Conservation (phyloP, 2,797 vertebrate species). For the Sebastolobus altivelis region DNA sequence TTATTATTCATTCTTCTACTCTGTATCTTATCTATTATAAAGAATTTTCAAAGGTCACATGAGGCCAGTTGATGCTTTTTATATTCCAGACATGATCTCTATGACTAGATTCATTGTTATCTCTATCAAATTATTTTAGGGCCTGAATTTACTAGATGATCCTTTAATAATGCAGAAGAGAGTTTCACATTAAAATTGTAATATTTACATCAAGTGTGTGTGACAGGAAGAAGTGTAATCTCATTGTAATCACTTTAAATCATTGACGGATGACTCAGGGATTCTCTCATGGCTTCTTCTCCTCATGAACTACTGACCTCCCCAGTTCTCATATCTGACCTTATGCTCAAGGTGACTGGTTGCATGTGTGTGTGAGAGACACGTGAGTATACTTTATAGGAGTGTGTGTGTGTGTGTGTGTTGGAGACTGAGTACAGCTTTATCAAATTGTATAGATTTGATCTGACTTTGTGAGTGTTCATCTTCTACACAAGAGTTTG, state of each 20-base stretch:
- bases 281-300: slow-evolving; percentile 28
- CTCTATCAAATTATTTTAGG: not conserved
- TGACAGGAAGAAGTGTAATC: slow-evolving; percentile 16
- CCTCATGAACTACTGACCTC: slow-evolving; percentile 71
- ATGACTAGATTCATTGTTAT: not conserved
- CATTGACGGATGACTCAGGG: slow-evolving; percentile 31
- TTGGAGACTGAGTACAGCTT: slow-evolving; percentile 28
- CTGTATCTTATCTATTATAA: not conserved
- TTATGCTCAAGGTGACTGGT: slow-evolving; percentile 3
- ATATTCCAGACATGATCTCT: not conserved
- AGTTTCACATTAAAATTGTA: slow-evolving; percentile 10
- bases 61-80: not conserved
- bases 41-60: not conserved
- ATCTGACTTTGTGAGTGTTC: slow-evolving; percentile 20
- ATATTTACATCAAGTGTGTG: slow-evolving; percentile 18
- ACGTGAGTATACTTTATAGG: slow-evolving; percentile 1
- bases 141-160: not conserved
- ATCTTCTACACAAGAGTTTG: slow-evolving; percentile 45
- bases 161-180: not conserved
- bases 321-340: slow-evolving; percentile 28
- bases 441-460: slow-evolving; percentile 50
- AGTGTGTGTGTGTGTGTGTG: slow-evolving; percentile 14
- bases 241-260: slow-evolving; percentile 45
- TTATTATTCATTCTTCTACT: too few relatives aligned
- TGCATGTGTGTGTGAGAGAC: slow-evolving; percentile 12